Percentiles rank a stretch among this genome's conserved stretches.
These are phyloP conservation scores for Lepetodrilus schrolli DNA, from an alignment of 2,888 invertebrate genomes.

Conservation along the genomic window DNA sequence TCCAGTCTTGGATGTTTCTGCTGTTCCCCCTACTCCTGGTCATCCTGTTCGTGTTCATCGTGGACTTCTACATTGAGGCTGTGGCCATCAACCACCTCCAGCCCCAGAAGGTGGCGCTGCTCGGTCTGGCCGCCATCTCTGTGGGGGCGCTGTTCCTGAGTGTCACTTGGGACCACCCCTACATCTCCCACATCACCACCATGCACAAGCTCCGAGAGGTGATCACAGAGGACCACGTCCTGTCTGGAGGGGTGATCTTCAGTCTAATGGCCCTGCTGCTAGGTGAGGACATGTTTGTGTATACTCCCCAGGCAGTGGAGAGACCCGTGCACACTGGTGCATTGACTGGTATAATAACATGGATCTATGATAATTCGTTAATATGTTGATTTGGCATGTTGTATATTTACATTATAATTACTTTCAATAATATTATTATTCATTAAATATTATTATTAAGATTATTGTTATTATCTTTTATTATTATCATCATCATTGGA, in stretches of 20 bases:
- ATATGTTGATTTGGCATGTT: no score
- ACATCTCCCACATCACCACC: constrained; percentile 65
- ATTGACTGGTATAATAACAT: no score
- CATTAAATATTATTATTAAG: no score
- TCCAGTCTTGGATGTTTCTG: constrained; percentile 68
- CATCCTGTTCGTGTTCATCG: constrained; percentile 75
- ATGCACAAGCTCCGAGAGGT: constrained; percentile 64
- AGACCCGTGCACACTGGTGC: no score
- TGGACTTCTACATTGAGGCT: constrained; percentile 77
- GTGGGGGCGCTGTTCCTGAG: constrained; percentile 72
- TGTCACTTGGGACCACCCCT: constrained; percentile 73
- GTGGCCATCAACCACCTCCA: constrained; percentile 73
- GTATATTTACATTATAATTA: no score
- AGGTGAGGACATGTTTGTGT: no score
- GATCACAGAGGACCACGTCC: constrained; percentile 74
- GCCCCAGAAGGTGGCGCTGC: constrained; percentile 68
- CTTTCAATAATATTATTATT: no score
- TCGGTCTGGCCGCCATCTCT: constrained; percentile 75
- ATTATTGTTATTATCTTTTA: no score
- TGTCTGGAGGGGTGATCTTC: constrained; percentile 77
- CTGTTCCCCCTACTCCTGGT: constrained; percentile 73
- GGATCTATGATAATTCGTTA: no score
- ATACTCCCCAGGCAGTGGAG: no score
- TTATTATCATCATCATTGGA: no score
- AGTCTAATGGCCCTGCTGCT: constrained; percentile 76